Conservation (phyloP, 2,113 vertebrate species). For the Columba livia region DNA sequence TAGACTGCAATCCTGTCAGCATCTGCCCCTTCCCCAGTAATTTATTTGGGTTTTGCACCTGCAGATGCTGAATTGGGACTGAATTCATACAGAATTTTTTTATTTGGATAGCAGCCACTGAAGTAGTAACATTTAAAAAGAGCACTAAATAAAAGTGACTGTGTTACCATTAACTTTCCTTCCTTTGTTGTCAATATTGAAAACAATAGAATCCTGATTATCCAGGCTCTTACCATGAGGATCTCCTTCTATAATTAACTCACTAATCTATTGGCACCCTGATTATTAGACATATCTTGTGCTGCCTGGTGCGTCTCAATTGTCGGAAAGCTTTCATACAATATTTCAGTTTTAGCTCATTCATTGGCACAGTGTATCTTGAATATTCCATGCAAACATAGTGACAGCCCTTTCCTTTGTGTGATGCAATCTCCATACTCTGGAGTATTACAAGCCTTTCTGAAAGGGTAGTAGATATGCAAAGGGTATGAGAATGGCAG, state of each 20-base stretch:
- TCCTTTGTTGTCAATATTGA: not conserved
- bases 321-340: slow-evolving; percentile 1
- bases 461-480: not conserved
- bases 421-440: not conserved
- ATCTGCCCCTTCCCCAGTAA: slow-evolving; percentile 61
- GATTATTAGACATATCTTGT: not conserved
- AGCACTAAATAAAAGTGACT: slow-evolving; percentile 3
- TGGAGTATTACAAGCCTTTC: not conserved
- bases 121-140: slow-evolving; percentile 35
- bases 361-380: not conserved
- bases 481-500: not conserved
- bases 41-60: slow-evolving; percentile 69
- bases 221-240: not conserved
- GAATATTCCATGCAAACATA: not conserved
- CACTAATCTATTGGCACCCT: slow-evolving; percentile 16
- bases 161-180: slow-evolving; percentile 7
- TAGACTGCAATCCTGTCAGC: slow-evolving; percentile 69
- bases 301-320: not conserved
- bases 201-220: slow-evolving; percentile 48
- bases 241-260: slow-evolving; percentile 17
- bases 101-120: not conserved
- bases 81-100: slow-evolving; percentile 45
- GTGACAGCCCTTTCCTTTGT: not conserved
- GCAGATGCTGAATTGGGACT: slow-evolving; percentile 41
- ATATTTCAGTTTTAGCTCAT: not conserved